Conservation (phyloP, 1,140 invertebrate species). For the Drosophila ficusphila region DNA sequence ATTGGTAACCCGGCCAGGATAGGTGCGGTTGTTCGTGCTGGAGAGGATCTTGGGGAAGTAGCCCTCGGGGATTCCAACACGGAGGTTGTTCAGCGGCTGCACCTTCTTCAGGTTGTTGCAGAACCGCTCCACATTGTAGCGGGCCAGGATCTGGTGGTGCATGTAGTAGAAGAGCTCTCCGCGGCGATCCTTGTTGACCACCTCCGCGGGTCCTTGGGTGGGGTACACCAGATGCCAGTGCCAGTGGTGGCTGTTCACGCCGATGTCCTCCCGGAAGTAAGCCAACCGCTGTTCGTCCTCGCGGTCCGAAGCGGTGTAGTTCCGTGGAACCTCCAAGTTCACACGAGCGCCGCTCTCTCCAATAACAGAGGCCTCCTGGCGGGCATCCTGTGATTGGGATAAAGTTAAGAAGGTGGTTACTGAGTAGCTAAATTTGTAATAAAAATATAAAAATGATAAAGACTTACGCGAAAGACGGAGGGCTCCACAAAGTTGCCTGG, state of each 20-base stretch:
- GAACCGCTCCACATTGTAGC: constrained; percentile 87
- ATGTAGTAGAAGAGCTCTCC: constrained; percentile 91
- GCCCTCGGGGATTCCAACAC: constrained; percentile 85
- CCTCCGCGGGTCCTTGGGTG: constrained; percentile 80
- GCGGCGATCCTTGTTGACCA: constrained; percentile 87
- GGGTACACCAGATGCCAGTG: constrained; percentile 91
- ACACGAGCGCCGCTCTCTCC: constrained; percentile 55
- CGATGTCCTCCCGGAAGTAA: constrained; percentile 87
- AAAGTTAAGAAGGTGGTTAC: too few relatives aligned
- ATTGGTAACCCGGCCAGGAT: constrained; percentile 85
- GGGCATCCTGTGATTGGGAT: constrained; percentile 71
- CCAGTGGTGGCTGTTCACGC: constrained; percentile 90
- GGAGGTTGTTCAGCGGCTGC: constrained; percentile 85
- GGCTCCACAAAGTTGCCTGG: constrained; percentile 86
- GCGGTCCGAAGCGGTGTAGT: constrained; percentile 88
- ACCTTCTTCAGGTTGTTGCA: constrained; percentile 85
- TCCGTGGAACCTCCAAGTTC: constrained; percentile 87
- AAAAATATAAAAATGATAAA: background rate
- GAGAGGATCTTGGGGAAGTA: constrained; percentile 87
- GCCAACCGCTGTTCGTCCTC: constrained; percentile 88
- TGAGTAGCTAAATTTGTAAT: too few relatives aligned
- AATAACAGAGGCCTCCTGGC: constrained; percentile 84
- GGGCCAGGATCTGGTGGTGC: constrained; percentile 88
- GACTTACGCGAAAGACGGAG: constrained; percentile 79
- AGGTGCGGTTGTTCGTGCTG: constrained; percentile 86